Evolutionary conservation across 2,797 vertebrate species (phyloP).

Genomic region (Dermochelys coriacea): DNA sequence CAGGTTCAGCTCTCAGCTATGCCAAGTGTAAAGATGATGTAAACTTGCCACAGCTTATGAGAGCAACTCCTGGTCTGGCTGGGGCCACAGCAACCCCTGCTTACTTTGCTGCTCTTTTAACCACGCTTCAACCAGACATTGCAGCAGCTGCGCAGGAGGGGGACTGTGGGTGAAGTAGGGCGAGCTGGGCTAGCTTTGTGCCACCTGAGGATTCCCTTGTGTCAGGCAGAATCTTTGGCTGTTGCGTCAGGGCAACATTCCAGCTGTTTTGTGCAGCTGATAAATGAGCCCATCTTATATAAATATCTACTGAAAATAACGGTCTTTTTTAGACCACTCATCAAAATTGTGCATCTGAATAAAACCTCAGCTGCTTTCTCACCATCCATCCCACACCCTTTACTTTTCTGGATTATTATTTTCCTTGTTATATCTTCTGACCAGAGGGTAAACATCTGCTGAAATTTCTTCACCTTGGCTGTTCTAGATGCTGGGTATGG

Average conservation of each 20-base stretch:
- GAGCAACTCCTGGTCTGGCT: background rate
- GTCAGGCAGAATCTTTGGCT: background rate
- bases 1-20: conserved; percentile 17
- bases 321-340: background rate
- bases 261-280: background rate
- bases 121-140: background rate
- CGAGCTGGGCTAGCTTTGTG: background rate
- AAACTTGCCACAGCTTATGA: conserved; percentile 23
- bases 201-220: background rate
- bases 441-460: conserved; percentile 79
- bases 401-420: conserved; percentile 71
- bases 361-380: conserved; percentile 75
- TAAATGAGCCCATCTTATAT: background rate
- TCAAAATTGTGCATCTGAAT: conserved; percentile 38
- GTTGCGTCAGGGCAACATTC: background rate
- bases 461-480: conserved; percentile 80
- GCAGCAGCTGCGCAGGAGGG: background rate
- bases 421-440: conserved; percentile 69
- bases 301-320: background rate
- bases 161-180: background rate
- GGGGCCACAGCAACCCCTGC: background rate
- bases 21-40: conserved; percentile 13
- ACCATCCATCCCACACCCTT: conserved; percentile 76
- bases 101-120: background rate
- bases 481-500: conserved; percentile 82